Conservation (phyloP, 2,888 invertebrate species). For the Nemurella pictetii region DNA sequence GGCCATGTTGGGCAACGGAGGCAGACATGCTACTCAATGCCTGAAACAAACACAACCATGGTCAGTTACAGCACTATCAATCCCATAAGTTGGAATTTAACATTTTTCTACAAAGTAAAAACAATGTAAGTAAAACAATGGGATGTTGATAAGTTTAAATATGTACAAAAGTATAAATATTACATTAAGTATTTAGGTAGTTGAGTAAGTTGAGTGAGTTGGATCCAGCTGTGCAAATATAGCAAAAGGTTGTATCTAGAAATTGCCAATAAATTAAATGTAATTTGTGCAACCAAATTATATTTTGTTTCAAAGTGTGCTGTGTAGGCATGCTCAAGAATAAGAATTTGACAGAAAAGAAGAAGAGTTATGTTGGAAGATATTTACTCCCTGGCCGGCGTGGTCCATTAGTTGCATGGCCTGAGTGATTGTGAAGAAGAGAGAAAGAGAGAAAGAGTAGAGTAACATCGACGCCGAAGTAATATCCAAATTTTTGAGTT, state of each 20-base stretch:
- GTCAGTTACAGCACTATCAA: no score
- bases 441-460: conserved; percentile 46
- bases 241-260: neutral
- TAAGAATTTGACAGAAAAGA: neutral
- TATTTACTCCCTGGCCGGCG: conserved; percentile 88
- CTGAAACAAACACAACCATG: conserved; percentile 52
- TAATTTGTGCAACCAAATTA: no score
- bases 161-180: neutral
- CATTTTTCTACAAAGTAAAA: no score
- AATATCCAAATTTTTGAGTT: conserved; percentile 16
- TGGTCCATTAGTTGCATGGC: conserved; percentile 92
- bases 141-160: neutral
- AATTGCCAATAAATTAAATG: no score
- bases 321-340: neutral
- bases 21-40: conserved; percentile 77
- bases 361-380: conserved; percentile 49
- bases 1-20: conserved; percentile 36
- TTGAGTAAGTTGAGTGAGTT: neutral
- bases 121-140: no score
- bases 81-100: conserved; percentile 10
- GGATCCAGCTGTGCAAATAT: neutral
- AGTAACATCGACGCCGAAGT: conserved; percentile 29
- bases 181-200: no score
- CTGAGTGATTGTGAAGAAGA: conserved; percentile 58
- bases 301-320: neutral